Conservation (phyloP, 2,888 invertebrate species). For the Aphodius granarius region DNA sequence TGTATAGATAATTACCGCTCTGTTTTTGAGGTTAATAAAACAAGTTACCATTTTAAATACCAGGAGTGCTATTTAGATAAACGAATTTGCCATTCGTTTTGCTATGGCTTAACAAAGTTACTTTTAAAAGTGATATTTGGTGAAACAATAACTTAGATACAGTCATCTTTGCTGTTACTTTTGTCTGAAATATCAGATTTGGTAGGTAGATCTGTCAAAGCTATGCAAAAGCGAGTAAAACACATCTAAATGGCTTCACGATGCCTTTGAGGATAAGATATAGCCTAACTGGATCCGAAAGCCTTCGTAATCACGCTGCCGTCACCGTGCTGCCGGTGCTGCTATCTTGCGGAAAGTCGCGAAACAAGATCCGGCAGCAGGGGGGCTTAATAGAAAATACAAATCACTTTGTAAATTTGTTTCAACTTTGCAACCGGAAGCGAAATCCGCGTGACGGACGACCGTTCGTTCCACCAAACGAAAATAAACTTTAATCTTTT, state of each 20-base stretch:
- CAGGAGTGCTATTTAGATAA: no score
- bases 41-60: no score
- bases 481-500: conserved; percentile 23
- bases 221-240: neutral
- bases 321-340: neutral
- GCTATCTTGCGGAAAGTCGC: neutral
- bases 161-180: no score
- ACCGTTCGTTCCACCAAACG: conserved; percentile 17
- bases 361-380: neutral
- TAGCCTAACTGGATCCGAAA: neutral
- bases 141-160: no score
- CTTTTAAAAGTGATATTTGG: no score
- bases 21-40: no score
- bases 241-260: neutral
- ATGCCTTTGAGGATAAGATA: neutral
- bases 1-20: neutral
- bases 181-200: neutral
- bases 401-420: conserved; percentile 17
- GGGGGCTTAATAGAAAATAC: neutral
- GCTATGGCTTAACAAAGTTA: no score
- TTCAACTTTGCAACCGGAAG: conserved; percentile 20
- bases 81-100: no score
- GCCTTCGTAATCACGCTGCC: neutral
- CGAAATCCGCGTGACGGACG: conserved; percentile 21
- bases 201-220: neutral